Evolutionary conservation across 2,888 invertebrate species (phyloP), one percentile per base, ranked within the genome.

Genomic region (Polymixis flavicincta): DNA sequence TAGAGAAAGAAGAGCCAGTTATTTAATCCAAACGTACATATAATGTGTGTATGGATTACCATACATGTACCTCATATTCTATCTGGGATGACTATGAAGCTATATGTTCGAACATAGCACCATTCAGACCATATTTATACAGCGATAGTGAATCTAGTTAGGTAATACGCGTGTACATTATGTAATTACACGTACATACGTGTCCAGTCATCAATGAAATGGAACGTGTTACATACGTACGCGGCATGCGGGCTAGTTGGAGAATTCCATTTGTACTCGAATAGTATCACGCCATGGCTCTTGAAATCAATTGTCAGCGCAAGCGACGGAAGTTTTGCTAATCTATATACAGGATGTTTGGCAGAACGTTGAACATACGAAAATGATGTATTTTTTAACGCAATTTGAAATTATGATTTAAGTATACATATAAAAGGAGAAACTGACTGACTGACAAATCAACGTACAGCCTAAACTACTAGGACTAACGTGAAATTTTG

Each of bases 201-300:
- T 79, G 78, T 65, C 48, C 57, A 57, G 57, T 42, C 63, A 54
- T 57, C 83, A 64, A 78, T 64, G 83, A 64, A 63, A 78, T 52
- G 54, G 48, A 79, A 83, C 71, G 72, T 79, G 72, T 37, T 78
- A 71, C 25, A 57, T 52, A 17, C 13, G 55, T 22, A 48, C 69
- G 50, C 54, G 69, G 25, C 57, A 55, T 14, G 61, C 59, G 82
- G 65, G 19, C 48, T 11, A 22, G 17, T 55, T 54, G 59, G 48
- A 57, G 25, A n/a, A 83, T 78, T 66, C 78, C 52, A 28, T 83
- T 55, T 25, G 45, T 55, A 25, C 48, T 25, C 32, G 5, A 79
- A 69, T 69, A 37, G 66, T 71, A 57, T 71, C 66, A 59, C 52
- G 71, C 13, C 28, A 65, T 32, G 54, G 28, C 7, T 50, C 22